Conservation (phyloP, 2,113 vertebrate genomes). For the Neomonachus schauinslandi region DNA sequence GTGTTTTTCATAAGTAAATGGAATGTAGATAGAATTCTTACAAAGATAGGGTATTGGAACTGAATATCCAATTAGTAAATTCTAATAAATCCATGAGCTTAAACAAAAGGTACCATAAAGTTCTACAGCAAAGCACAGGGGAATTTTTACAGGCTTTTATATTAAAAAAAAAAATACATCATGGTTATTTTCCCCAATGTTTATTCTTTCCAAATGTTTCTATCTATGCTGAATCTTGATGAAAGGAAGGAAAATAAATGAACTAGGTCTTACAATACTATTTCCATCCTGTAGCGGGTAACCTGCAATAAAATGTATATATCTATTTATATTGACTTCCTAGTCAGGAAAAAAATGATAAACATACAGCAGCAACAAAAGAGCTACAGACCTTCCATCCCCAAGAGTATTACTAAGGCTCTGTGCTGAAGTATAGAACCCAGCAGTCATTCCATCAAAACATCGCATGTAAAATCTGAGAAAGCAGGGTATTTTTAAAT, state of each 20-base stretch:
- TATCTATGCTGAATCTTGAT: background rate
- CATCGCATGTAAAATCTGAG: conserved; percentile 35
- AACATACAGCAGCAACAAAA: conserved; percentile 21
- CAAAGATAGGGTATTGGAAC: conserved; percentile 37
- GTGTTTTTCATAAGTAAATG: conserved; percentile 13
- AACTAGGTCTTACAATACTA: conserved; percentile 34
- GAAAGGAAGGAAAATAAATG: conserved; percentile 62
- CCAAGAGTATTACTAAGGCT: conserved; percentile 31
- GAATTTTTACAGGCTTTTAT: conserved; percentile 51
- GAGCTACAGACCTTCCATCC: background rate
- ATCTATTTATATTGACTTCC: conserved; percentile 64
- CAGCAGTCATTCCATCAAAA: background rate
- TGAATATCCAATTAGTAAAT: conserved; percentile 19
- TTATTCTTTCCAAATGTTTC: conserved; percentile 49
- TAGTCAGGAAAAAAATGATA: background rate
- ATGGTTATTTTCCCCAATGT: background rate
- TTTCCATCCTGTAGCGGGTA: conserved; percentile 30
- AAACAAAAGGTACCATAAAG: conserved; percentile 43
- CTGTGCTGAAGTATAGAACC: conserved; percentile 41
- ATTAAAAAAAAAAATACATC: background rate
- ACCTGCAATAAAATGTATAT: conserved; percentile 47
- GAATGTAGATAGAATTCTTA: conserved; percentile 38
- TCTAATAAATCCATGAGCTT: conserved; percentile 45
- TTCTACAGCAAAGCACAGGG: conserved; percentile 46
- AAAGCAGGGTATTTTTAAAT: conserved; percentile 61